Base-by-base conservation (phyloP, 2,888 invertebrate genomes). In the Coenonympha glycerion region DNA sequence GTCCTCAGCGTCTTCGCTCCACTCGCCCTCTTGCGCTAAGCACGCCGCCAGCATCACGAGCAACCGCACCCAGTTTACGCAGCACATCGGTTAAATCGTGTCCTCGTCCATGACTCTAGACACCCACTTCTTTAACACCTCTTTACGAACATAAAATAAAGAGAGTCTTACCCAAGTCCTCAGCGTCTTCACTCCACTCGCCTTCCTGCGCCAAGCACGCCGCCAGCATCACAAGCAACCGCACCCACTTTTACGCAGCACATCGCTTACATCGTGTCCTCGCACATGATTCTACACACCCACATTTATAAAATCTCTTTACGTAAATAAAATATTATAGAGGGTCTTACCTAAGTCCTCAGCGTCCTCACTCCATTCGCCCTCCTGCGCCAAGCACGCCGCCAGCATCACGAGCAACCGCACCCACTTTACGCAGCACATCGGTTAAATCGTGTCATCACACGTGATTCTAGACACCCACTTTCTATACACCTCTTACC, bases 141-240 rank as follows among this genome's bases (percentile, higher is more conserved):
- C 41, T 41, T n/a, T n/a, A n/a, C n/a, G 3, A 6, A 36, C 15
- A 8, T 36, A 8, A 2, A 19, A 3, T 9, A 1, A 18, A 22
- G 8, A 3, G 3, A n/a, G 19, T 30, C 81, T 76, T 62, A 86
- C 87, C 86, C 42, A 87, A 65, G 45, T 87, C 87, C 59, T 87
- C 86, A 8, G 86, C 86, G 56, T 86, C 87, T 56, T 87, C 87
- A 40, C 84, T 86, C 87, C 87, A 87, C 63, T 87, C 87, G 19
- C 85, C 85, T 49, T 87, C 86, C 61, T 87, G 85, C 37, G 86
- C 86, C 76, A 83, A 83, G 68, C 83, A 80, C 15, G 79, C 83
- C 21, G 82, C 79, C 58, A 86, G 71, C 74, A 85, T 75, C 69
- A 87, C 73, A 55, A 84, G 50, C 63, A 86, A 58, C 64, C 72